These are phyloP conservation scores for Antheraea assamensis DNA, from an alignment of 2,888 invertebrate genomes.

Conservation along the genomic window DNA sequence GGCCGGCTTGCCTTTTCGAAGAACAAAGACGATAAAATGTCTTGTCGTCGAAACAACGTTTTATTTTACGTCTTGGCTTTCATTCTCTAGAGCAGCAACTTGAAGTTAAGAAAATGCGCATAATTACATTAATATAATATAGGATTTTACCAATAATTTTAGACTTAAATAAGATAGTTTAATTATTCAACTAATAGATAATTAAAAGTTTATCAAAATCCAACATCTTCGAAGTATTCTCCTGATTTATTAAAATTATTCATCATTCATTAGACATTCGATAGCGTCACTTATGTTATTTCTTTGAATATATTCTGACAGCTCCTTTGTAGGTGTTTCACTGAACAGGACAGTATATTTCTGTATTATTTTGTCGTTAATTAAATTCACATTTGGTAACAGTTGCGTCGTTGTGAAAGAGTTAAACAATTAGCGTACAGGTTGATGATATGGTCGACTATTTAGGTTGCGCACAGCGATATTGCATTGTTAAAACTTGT, in stretches of 20 bases:
- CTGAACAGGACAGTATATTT: not conserved
- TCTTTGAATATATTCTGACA: not conserved
- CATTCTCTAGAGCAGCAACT: not conserved
- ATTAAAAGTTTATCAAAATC: not conserved
- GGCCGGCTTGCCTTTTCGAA: conserved; percentile 14
- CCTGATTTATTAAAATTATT: not conserved
- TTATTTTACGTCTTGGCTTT: conserved; percentile 3
- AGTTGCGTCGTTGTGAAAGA: not conserved
- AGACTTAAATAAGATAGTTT: not conserved
- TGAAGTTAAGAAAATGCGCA: not conserved
- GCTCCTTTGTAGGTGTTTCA: no score
- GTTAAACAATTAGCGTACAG: not conserved
- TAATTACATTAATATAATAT: not conserved
- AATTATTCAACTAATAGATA: not conserved
- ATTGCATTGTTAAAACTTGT: not conserved
- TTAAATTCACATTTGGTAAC: not conserved
- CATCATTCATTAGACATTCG: not conserved
- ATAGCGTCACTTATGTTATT: not conserved
- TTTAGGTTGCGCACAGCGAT: not conserved
- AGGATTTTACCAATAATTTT: not conserved
- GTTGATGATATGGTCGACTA: not conserved
- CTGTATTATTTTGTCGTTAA: not conserved
- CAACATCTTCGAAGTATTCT: not conserved
- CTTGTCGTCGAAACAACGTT: conserved; percentile 1
- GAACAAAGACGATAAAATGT: conserved; percentile 16